These are phyloP conservation scores for Altica lythri DNA, from an alignment of 2,888 invertebrate species.

Conservation along the genomic window DNA sequence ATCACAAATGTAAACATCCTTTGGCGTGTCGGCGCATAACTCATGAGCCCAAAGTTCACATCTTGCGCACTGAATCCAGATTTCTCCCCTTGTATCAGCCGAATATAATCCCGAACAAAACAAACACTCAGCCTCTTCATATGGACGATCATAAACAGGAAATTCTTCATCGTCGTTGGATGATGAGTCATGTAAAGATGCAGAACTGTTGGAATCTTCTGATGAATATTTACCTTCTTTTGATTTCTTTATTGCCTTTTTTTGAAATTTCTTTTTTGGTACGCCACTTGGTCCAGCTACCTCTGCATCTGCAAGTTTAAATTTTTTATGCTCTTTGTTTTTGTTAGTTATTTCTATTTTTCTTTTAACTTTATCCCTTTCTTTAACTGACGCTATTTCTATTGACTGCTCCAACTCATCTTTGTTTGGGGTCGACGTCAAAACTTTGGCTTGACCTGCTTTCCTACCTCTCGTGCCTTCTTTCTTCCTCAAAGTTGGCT, in stretches of 20 bases:
- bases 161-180: not conserved
- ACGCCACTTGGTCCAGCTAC: too few relatives aligned
- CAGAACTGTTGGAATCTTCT: not conserved
- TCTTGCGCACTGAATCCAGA: not conserved
- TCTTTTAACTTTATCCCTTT: not conserved
- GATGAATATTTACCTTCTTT: not conserved
- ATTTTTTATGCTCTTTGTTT: not conserved
- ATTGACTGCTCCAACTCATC: not conserved
- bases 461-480: not conserved
- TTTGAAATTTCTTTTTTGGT: not conserved
- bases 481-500: not conserved
- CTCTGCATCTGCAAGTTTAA: not conserved
- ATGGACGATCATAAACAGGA: not conserved
- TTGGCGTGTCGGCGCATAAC: constrained; percentile 25
- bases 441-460: not conserved
- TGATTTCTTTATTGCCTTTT: not conserved
- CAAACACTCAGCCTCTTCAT: not conserved
- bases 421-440: not conserved
- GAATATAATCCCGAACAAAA: not conserved
- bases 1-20: constrained; percentile 21
- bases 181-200: not conserved
- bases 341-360: not conserved
- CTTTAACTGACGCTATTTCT: too few relatives aligned
- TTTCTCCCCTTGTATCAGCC: not conserved
- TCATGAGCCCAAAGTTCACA: constrained; percentile 12